Base-by-base conservation (phyloP, 2,888 invertebrate genomes). In the Drosophila borborema region DNA sequence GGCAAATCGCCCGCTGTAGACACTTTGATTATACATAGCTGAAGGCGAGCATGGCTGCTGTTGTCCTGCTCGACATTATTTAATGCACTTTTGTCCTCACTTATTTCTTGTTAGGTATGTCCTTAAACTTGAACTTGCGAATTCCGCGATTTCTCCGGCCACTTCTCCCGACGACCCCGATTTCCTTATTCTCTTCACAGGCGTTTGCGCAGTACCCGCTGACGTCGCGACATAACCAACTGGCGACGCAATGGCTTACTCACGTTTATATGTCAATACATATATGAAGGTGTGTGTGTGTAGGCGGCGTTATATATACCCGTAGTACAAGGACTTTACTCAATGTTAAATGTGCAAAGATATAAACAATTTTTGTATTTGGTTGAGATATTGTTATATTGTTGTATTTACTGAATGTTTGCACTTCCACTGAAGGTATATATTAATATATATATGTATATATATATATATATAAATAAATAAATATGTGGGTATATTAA, bases 71-170 rank as follows among this genome's bases (percentile, higher is more conserved):
- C 72, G 74, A 77, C 70, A 81, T 80, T 80, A 64, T 65, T 58
- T 51, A 43, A 60, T 61, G 60, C 55, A 63, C 36, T 46, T 28
- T 48, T 67, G 70, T 70, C 66, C 60, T 67, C 68, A 68, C 45
- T 9, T 55, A 31, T 68, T 77, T 73, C 43, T 31, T 28, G 28
- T 6, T 28, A 28, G 71, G 61, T 68, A 70, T 82, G 90, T 90
- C 88, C 88, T 90, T 88, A 90, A 74, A 90, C 88, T 88, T 88
- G 88, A 88, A 88, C 88, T 89, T 81, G 80, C 71, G 31, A 31
- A 38, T 54, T 48, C 51, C 18, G 41, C 46, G 12, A n/a, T 40
- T 53, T 31, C 51, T 36, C 36, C 45, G 28, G 9, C 48, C 10
- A 10, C 10, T 20, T 20, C n/a, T 43, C 46, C 12, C 9, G 20